Evolutionary conservation across 2,113 vertebrate species (phyloP), one percentile per base, ranked within the genome.

Genomic region (Cynocephalus volans): DNA sequence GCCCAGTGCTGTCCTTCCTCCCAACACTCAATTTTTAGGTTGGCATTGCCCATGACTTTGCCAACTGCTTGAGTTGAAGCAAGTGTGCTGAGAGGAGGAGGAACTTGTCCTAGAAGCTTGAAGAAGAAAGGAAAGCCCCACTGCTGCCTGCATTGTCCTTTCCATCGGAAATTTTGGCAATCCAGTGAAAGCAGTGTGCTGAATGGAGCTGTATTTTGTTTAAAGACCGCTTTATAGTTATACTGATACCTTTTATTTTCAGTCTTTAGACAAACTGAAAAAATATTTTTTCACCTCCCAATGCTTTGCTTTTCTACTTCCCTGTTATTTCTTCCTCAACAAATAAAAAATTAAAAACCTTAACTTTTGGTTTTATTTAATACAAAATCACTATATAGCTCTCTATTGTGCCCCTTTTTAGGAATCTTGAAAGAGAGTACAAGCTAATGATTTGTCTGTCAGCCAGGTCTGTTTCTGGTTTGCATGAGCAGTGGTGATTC

Each of bases 381-480:
- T 84, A 36, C 45, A 90, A 92, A 97, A 54, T 54, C 79, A 54
- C 65, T 88, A 54, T 11, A 6, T 41, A 76, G 41, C 11, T 1
- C 56, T 92, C 54, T 72, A 2, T 17, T 89, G 85, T 62, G 58
- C 73, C 73, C 24, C 75, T 92, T 56, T 97, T 93, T 75, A 93
- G 41, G 60, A 94, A 56, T 93, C 94, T 60, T 73, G 48, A 93
- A 95, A 95, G 73, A 92, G 64, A 94, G 33, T 56, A 79, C 89
- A 28, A 76, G 75, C 75, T 93, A 95, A 21, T 5, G n/a, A 64
- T 93, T 95, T 96, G 96, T 96, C 48, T 50, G 88, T 94, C 62
- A 79, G 50, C 83, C 64, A 72, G 83, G 79, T 93, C 98, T 97
- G 94, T 97, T 97, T 97, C 87, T 97, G 93, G 93, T 97, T 97